Percentiles rank a stretch among this genome's conserved stretches.
These are phyloP conservation scores for Rhadina sibilatrix DNA, from an alignment of 2,113 vertebrate genomes.

Conservation along the genomic window DNA sequence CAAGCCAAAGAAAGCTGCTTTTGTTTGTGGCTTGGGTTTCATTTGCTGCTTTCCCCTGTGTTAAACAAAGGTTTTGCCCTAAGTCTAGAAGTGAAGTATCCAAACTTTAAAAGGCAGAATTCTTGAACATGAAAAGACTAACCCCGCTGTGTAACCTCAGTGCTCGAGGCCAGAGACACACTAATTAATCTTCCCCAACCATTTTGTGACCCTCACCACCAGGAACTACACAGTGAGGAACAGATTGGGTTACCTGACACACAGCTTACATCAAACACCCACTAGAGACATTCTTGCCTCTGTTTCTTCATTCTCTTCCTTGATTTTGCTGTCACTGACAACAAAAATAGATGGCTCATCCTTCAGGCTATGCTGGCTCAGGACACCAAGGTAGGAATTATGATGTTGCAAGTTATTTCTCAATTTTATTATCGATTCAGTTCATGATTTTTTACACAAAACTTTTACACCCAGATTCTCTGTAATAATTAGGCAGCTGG, in stretches of 20 bases:
- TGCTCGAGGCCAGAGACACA: not conserved
- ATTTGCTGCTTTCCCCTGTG: not conserved
- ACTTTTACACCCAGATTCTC: not conserved
- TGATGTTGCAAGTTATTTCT: not conserved
- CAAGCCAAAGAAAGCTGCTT: not conserved
- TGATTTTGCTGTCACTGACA: not conserved
- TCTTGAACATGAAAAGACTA: not conserved
- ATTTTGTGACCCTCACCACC: not conserved
- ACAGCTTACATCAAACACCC: not conserved
- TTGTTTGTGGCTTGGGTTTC: not conserved
- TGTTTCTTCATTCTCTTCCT: not conserved
- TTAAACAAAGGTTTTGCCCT: not conserved
- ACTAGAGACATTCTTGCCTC: not conserved
- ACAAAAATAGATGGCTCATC: not conserved
- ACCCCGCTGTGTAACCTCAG: not conserved
- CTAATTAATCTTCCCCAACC: not conserved
- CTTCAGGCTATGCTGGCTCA: not conserved
- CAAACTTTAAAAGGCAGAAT: not conserved
- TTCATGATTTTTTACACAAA: not conserved
- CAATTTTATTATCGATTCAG: not conserved
- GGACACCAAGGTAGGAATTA: not conserved
- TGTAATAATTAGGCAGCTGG: not conserved
- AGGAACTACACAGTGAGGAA: not conserved
- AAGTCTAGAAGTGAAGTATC: not conserved
- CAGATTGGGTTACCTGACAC: not conserved